Evolutionary conservation across 2,113 vertebrate species (phyloP), one percentile per base, ranked within the genome.

Genomic region (Cisticola juncidis): DNA sequence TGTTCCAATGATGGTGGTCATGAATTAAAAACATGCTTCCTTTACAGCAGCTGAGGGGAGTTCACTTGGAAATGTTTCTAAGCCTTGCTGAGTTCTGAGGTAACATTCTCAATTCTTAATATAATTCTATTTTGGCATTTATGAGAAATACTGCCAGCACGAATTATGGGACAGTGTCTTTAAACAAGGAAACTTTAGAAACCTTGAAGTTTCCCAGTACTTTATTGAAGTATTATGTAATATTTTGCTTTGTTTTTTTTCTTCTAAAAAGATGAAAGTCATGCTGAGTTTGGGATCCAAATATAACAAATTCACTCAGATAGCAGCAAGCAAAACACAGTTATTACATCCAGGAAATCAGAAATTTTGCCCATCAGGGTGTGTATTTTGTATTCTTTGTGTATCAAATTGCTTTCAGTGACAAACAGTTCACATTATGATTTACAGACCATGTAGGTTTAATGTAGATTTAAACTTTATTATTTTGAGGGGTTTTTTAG

Each of bases 131-230:
- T 71, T 60, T 68, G 31, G 12, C 14, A 33, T 70, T 95, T 69
- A 50, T 90, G 62, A 85, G 58, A 87, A 95, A 51, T 51, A 42
- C 29, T 78, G 28, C 44, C 26, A 70, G 10, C 11, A 42, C 66
- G 61, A 64, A 70, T 94, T 84, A 88, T 71, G 69, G 78, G 78
- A 69, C n/a, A 60, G 42, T 70, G 25, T 77, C 36, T 91, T 88
- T 93, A 64, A 69, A 35, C 28, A 90, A 83, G 61, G 45, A 81
- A 91, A 62, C 29, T 91, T 94, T 65, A 83, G 79, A 92, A 92
- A 95, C 12, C 8, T 76, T 65, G 51, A 80, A 40, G 86, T 92
- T 95, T 92, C 85, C 76, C 85, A 90, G 50, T 53, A 79, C 5
- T 78, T 23, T 91, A 16, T 64, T 65, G 35, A 94, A 92, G 56